Base-by-base conservation (phyloP, 2,888 invertebrate species). In the Erannis defoliaria region DNA sequence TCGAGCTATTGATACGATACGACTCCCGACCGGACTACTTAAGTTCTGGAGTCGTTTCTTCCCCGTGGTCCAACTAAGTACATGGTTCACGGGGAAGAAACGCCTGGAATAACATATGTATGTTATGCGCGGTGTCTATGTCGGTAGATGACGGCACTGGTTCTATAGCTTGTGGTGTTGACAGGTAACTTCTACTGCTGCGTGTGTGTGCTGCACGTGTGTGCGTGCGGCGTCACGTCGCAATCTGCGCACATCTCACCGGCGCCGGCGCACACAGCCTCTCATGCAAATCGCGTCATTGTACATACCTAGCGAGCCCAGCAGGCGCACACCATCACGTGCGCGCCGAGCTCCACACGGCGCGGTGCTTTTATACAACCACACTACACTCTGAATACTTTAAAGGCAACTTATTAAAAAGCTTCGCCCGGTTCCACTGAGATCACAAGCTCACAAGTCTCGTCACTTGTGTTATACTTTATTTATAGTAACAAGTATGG, bases 261-360 rank as follows among this genome's bases (percentile, higher is more conserved):
- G 62, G 59, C 62, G 60, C 58, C 66, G 58, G 57, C 57, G 64
- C 58, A 60, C 57, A 56, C 66, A 62, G 62, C 62, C 63, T 66
- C 70, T 62, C 68, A 70, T 69, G 70, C 68, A 62, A 68, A 68
- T 68, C 43, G 55, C 43, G 59, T 57, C 55, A 61, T 68, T 64
- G 62, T 64, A 51, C 53, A 35, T 33, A 53, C 60, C 45, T 23
- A 54, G 42, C 43, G 45, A 35, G 55, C 4, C 38, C 43, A 59
- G 40, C 43, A 59, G 40, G 51, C 59, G 37, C 38, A 62, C 59
- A 38, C 31, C 43, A 58, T 56, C 62, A 61, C 63, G 64, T 64
- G 46, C 61, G 14, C 48, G 57, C 37, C 18, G 19, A 18, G 35
- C 58, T 46, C 40, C 8, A 18, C 4, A 6, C 35, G n/a, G 19